phyloP scores from a whole-genome alignment of 1,140 invertebrate genomes.

The Heliconius hermathena region DNA sequence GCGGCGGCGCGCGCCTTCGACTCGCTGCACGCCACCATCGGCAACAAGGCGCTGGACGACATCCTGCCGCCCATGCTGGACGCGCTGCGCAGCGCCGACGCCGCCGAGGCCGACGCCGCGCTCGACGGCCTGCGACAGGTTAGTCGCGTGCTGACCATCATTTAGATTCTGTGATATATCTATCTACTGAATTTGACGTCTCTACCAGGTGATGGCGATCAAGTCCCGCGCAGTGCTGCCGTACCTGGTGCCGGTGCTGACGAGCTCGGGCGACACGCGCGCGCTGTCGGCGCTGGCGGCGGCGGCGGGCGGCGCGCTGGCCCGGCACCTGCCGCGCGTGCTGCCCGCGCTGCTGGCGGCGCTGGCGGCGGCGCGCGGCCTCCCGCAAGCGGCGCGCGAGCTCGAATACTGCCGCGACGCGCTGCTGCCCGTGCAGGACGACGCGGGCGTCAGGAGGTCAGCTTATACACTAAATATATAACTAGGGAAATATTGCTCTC shows the following conservation, averaged over 20 bases:
- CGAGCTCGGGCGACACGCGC: constrained; percentile 87
- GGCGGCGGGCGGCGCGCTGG: constrained; percentile 86
- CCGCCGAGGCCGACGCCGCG: constrained; percentile 89
- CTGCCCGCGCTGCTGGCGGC: constrained; percentile 91
- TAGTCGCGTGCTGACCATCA: no score
- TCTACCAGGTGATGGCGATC: constrained; percentile 88
- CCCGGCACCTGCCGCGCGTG: constrained; percentile 85
- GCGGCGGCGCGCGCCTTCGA: constrained; percentile 99
- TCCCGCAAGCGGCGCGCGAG: constrained; percentile 87
- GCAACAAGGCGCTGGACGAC: constrained; percentile 97
- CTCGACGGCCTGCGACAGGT: constrained; percentile 91
- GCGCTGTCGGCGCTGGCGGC: constrained; percentile 95
- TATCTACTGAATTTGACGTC: no score
- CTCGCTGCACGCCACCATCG: constrained; percentile 96
- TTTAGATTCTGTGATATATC: no score
- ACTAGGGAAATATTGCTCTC: no score
- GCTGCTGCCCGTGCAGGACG: constrained; percentile 93
- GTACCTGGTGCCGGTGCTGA: constrained; percentile 97
- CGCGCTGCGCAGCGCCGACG: constrained; percentile 90
- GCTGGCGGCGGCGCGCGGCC: constrained; percentile 85
- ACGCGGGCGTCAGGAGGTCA: constrained; percentile 88
- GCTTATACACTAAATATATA: no score
- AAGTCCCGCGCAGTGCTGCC: constrained; percentile 97
- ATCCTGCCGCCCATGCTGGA: constrained; percentile 96
- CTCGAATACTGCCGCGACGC: constrained; percentile 97